phyloP scores from a whole-genome alignment of 2,888 invertebrate genomes.

The Chymomyza amoena region DNA sequence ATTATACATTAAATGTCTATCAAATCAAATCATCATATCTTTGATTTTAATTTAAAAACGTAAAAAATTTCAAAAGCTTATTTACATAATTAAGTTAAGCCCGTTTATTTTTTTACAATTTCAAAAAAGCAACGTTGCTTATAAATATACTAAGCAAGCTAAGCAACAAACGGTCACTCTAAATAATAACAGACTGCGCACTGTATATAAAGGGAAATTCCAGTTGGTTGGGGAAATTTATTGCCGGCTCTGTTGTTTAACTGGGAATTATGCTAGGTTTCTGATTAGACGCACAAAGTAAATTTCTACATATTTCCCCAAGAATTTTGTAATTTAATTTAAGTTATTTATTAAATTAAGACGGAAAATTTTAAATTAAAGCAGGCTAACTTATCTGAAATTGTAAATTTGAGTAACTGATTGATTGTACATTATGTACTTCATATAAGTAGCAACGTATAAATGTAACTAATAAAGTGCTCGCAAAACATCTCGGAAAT shows the following conservation, averaged over 20 bases:
- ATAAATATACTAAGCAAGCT: not conserved
- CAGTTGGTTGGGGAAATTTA: not conserved
- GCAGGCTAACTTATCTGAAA: no score
- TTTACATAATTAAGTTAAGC: no score
- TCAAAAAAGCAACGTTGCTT: not conserved
- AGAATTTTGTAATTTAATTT: not conserved
- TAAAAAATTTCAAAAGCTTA: no score
- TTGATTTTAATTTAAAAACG: no score
- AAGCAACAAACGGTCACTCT: not conserved
- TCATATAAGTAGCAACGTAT: no score
- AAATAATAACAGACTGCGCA: not conserved
- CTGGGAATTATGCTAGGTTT: not conserved
- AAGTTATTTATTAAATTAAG: not conserved
- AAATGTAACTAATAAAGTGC: not conserved
- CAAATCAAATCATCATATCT: no score
- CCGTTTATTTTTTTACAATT: no score
- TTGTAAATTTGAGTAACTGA: not conserved
- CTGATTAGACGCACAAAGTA: not conserved
- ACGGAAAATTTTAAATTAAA: not conserved
- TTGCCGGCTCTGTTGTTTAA: not conserved
- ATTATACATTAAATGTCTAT: no score
- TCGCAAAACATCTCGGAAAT: constrained; percentile 26
- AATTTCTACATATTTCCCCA: not conserved
- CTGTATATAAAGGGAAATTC: not conserved
- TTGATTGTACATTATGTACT: not conserved